phyloP scores from a whole-genome alignment of 53 echinoderm and acorn worm species.

The Glandiceps talaboti region DNA sequence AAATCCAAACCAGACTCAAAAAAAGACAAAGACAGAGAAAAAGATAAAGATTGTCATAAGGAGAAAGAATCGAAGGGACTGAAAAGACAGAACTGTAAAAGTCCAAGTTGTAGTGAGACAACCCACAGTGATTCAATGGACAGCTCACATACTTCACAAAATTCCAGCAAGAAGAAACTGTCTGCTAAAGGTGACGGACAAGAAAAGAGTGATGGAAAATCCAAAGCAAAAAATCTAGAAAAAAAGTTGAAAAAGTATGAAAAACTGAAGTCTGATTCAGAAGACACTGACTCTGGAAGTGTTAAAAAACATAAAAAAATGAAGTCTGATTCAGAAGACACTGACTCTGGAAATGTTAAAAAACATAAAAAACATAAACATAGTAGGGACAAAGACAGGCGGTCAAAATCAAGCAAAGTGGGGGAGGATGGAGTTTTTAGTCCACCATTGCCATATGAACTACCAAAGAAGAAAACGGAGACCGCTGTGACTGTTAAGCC shows the following conservation, averaged over 20 bases:
- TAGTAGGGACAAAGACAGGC: constrained; percentile 1
- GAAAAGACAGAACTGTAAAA: not conserved
- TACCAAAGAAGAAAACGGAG: not conserved
- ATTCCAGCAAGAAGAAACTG: not conserved
- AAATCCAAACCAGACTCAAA: not conserved
- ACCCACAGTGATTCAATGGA: not conserved
- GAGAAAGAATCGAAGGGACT: not conserved
- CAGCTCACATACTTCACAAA: not conserved
- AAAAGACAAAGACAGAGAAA: no score
- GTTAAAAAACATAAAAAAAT: no score
- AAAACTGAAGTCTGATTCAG: not conserved
- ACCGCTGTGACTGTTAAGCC: not conserved
- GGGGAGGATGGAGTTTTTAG: not conserved
- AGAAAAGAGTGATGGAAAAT: not conserved
- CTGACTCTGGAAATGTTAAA: not conserved
- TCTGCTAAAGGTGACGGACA: not conserved
- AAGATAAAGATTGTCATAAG: not conserved
- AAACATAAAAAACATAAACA: constrained; percentile 1
- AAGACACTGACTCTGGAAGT: no score
- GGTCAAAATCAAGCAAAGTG: not conserved
- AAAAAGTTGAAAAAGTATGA: not conserved
- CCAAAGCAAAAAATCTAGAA: not conserved
- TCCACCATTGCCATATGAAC: not conserved
- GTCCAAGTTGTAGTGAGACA: not conserved
- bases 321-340: not conserved